Conservation (phyloP, 2,888 invertebrate genomes). For the Petrolisthes manimaculis region DNA sequence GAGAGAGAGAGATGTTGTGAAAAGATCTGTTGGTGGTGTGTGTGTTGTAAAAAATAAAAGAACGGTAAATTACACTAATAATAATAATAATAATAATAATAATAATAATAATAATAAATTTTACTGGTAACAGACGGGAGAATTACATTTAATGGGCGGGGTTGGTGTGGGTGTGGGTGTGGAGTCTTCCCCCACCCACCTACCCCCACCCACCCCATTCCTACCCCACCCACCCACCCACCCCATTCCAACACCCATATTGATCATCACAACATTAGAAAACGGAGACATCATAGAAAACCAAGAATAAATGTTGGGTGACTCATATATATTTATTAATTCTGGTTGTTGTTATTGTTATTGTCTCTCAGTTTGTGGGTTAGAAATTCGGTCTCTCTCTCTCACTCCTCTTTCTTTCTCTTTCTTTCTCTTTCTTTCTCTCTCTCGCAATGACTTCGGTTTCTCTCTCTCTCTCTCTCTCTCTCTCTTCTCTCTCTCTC, state of each 20-base stretch:
- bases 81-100: neutral
- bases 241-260: too few relatives aligned
- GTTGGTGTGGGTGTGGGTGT: neutral
- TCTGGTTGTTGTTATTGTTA: too few relatives aligned
- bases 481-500: neutral
- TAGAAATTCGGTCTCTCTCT: too few relatives aligned
- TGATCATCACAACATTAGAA: too few relatives aligned
- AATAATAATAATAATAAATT: neutral
- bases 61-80: neutral
- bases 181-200: too few relatives aligned
- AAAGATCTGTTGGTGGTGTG: neutral
- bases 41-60: neutral
- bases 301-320: too few relatives aligned
- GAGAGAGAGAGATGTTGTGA: neutral
- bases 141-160: neutral
- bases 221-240: too few relatives aligned
- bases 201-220: too few relatives aligned
- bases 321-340: too few relatives aligned
- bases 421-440: neutral
- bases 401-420: too few relatives aligned
- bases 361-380: too few relatives aligned
- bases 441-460: neutral
- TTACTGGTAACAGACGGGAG: neutral
- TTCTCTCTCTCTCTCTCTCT: slow-evolving; percentile 11
- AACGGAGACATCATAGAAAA: too few relatives aligned